Percentiles rank a stretch among this genome's conserved stretches.
Evolutionary conservation across 2,888 invertebrate species (phyloP).

Genomic region (Cantharis rufa): DNA sequence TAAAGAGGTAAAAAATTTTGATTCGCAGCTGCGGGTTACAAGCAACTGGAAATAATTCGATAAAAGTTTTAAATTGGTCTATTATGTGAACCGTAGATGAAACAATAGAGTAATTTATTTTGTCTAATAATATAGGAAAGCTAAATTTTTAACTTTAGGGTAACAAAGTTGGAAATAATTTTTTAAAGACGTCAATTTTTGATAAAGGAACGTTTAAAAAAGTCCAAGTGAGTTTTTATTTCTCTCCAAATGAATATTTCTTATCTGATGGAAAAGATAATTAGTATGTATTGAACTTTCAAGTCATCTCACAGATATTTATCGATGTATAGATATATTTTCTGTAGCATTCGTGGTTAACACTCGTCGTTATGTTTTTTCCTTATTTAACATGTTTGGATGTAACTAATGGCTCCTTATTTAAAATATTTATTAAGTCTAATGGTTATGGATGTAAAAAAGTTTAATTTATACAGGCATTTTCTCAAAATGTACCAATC

Average conservation of each 20-base stretch:
- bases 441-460: conserved; percentile 11
- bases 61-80: conserved; percentile 11
- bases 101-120: conserved; percentile 22
- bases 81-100: conserved; percentile 3
- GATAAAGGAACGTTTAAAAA: conserved; percentile 37
- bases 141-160: conserved; percentile 9
- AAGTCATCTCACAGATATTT: conserved; percentile 54
- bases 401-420: background rate
- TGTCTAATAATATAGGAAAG: conserved; percentile 20
- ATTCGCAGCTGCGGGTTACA: background rate
- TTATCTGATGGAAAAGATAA: conserved; percentile 56
- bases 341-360: background rate
- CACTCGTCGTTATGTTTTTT: conserved; percentile 35
- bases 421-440: conserved; percentile 3
- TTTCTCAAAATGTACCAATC: conserved; percentile 51
- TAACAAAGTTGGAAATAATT: background rate
- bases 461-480: conserved; percentile 47
- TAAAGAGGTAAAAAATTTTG: background rate
- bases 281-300: conserved; percentile 57
- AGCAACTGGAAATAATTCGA: background rate
- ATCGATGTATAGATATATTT: conserved; percentile 50
- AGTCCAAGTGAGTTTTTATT: conserved; percentile 41
- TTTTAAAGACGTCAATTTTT: conserved; percentile 35
- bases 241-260: conserved; percentile 52
- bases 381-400: background rate